Conservation (phyloP, 2,888 invertebrate genomes). For the Frankliniella fusca region DNA sequence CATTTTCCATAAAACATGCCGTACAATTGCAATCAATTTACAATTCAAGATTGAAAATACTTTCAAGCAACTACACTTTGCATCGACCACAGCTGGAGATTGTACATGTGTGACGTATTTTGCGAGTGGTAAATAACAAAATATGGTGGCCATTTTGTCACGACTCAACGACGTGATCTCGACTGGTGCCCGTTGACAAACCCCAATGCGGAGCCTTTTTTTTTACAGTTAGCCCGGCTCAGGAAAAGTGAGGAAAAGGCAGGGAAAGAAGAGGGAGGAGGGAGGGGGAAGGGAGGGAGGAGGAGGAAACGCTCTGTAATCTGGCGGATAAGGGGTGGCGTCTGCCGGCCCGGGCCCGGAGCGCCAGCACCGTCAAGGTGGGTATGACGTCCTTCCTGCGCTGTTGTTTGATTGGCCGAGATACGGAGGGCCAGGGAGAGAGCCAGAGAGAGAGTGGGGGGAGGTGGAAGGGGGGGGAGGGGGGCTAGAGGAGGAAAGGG, state of each 20-base stretch:
- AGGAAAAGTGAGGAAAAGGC: background rate
- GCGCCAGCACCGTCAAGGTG: background rate
- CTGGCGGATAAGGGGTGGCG: background rate
- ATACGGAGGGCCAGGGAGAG: background rate
- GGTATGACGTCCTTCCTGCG: conserved; percentile 9
- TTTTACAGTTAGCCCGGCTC: no score
- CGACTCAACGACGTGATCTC: no score
- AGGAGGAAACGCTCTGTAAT: background rate
- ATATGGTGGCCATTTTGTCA: no score
- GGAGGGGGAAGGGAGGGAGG: background rate
- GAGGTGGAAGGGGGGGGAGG: background rate
- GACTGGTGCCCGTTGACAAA: no score
- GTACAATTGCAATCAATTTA: no score
- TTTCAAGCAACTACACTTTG: no score
- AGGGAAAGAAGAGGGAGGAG: background rate
- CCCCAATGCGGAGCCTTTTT: no score
- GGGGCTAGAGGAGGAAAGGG: background rate
- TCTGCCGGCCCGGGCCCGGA: background rate
- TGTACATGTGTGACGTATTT: no score
- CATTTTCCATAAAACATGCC: no score
- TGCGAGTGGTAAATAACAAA: no score
- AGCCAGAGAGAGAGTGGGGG: background rate
- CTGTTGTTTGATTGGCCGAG: conserved; percentile 11
- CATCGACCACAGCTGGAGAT: no score
- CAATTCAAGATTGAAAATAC: no score